Base-by-base conservation (phyloP, 2,797 vertebrate species). In the Hybognathus amarus region DNA sequence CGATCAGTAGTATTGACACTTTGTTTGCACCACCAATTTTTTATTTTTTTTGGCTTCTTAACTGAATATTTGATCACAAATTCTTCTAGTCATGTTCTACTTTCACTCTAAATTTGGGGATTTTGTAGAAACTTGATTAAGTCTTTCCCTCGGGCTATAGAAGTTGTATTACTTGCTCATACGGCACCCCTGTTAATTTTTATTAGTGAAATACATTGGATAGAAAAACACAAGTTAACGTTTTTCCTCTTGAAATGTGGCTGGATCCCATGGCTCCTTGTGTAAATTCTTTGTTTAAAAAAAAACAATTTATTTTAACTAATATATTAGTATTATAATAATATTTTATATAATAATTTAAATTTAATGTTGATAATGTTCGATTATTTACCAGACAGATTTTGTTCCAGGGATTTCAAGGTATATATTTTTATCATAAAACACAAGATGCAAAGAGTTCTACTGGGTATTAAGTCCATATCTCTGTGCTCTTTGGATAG, bases 41-140 rank as follows among this genome's bases (percentile, higher is more conserved):
- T 2, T n/a, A n/a, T n/a, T 38, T 70, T 52, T 17, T 63, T 36
- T 2, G 0, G 22, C 20, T 68, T 52, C 63, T 20, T 27, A 54
- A 50, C 36, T 61, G 24, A 36, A 71, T 80, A 47, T 71, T 63
- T 80, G 68, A 80, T 63, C 38, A 22, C 47, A n/a, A 30, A 61
- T 45, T 69, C n/a, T 20, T 59, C n/a, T 61, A 2, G 2, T 71
- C 6, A 5, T 10, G 40, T n/a, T 81, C 69, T 45, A 73, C 69
- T 63, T 81, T 63, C 20, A 63, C 20, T 71, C 54, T 38, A 20
- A 47, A n/a, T 71, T 68, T 81, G 40, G 27, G 36, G 27, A 11
- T 63, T 81, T 81, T 73, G 68, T 38, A 36, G 56, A 63, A 71
- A 27, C 79, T 56, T 80, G 52, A 80, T 71, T 30, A 71, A 70